Conservation (phyloP, 1,140 invertebrate genomes). For the Cheumatopsyche charites region DNA sequence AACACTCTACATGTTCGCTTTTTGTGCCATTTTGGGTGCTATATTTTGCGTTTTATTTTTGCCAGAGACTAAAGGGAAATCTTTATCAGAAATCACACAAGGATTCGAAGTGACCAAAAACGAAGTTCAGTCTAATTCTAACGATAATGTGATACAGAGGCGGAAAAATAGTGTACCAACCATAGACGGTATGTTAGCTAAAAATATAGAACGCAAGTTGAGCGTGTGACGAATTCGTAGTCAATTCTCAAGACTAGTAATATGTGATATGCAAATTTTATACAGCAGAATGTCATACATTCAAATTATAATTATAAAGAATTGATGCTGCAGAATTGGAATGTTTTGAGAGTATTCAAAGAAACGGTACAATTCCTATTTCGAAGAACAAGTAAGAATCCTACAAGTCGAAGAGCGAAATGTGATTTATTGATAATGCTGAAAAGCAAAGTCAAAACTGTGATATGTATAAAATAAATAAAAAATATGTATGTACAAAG, state of each 20-base stretch:
- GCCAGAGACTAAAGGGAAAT: conserved; percentile 82
- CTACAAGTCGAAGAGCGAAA: too few species aligned
- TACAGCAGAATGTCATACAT: neutral
- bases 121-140: neutral
- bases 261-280: conserved; percentile 6
- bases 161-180: conserved; percentile 40
- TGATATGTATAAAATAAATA: too few species aligned
- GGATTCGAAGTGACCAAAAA: conserved; percentile 58
- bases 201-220: conserved; percentile 36
- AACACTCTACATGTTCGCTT: conserved; percentile 78
- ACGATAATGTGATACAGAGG: conserved; percentile 8
- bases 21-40: conserved; percentile 69
- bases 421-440: too few species aligned
- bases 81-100: conserved; percentile 77
- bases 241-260: neutral
- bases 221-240: conserved; percentile 29
- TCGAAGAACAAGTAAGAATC: too few species aligned
- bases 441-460: too few species aligned
- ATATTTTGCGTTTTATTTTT: conserved; percentile 72
- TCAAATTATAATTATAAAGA: neutral
- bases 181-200: neutral
- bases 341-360: too few species aligned
- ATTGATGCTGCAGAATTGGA: too few species aligned
- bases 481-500: too few species aligned
- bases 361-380: too few species aligned